Evolutionary conservation across 2,113 vertebrate genomes (phyloP).

Genomic region (Forbesichthys agassizii): DNA sequence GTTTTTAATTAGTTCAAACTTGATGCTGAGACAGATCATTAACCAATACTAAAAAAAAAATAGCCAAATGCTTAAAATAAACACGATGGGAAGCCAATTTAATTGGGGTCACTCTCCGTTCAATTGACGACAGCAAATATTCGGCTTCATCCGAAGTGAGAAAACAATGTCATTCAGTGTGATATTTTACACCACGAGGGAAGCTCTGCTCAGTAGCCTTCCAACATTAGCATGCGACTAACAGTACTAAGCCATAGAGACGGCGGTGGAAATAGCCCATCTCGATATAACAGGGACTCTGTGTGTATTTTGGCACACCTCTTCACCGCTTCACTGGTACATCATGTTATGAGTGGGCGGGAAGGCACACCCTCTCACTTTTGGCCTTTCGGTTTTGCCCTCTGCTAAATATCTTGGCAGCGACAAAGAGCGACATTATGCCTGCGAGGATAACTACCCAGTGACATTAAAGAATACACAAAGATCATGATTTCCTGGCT

Average conservation of each 20-base stretch:
- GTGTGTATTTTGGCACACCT: slow-evolving; percentile 21
- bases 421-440: not conserved
- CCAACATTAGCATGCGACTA: slow-evolving; percentile 63
- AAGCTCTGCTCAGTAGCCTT: slow-evolving; percentile 30
- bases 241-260: slow-evolving; percentile 53
- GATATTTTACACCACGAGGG: slow-evolving; percentile 60
- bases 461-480: not conserved
- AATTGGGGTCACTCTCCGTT: slow-evolving; percentile 50
- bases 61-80: too few relatives aligned
- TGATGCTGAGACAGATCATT: too few relatives aligned
- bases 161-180: slow-evolving; percentile 60
- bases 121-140: slow-evolving; percentile 54
- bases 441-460: not conserved
- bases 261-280: slow-evolving; percentile 62
- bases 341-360: not conserved
- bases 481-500: not conserved
- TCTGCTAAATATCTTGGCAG: slow-evolving; percentile 19
- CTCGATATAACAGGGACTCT: slow-evolving; percentile 41
- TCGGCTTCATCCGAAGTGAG: slow-evolving; percentile 46
- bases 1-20: not conserved
- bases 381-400: slow-evolving; percentile 47
- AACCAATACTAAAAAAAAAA: too few relatives aligned
- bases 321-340: slow-evolving; percentile 18
- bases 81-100: slow-evolving; percentile 8
- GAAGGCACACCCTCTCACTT: slow-evolving; percentile 23